These are phyloP conservation scores for Volucella zonaria DNA, from an alignment of 2,888 invertebrate species.

Conservation along the genomic window DNA sequence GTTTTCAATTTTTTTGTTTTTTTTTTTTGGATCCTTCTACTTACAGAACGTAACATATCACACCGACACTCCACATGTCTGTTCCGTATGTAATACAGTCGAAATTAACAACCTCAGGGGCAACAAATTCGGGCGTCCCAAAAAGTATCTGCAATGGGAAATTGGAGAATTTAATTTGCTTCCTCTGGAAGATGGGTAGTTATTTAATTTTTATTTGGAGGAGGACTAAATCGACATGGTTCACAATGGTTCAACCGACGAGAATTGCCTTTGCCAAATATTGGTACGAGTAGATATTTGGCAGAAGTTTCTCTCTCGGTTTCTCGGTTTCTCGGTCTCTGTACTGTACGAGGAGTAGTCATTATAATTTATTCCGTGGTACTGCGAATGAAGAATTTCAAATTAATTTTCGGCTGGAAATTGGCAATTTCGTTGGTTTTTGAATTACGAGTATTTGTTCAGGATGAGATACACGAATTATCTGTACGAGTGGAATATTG, in stretches of 20 bases:
- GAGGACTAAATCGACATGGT: neutral
- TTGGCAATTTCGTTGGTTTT: slow-evolving; percentile 32
- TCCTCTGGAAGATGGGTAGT: neutral
- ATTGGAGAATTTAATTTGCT: slow-evolving; percentile 27
- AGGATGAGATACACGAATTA: neutral
- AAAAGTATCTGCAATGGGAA: slow-evolving; percentile 87
- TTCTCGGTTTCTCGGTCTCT: no score
- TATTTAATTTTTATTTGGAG: neutral
- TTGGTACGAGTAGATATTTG: no score
- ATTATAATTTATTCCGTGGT: no score
- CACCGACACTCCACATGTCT: slow-evolving; percentile 99
- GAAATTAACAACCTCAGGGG: slow-evolving; percentile 99
- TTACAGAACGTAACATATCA: slow-evolving; percentile 99
- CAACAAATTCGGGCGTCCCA: slow-evolving; percentile 99
- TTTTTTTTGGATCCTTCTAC: slow-evolving; percentile 81
- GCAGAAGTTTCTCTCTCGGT: no score
- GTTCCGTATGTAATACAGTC: slow-evolving; percentile 97
- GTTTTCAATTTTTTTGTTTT: neutral
- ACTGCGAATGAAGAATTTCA: slow-evolving; percentile 41
- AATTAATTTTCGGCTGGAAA: slow-evolving; percentile 37
- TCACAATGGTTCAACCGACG: neutral
- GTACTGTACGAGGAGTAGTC: no score
- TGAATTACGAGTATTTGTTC: slow-evolving; percentile 28
- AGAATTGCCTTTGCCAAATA: neutral
- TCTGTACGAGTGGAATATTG: neutral